Base-by-base conservation (phyloP, 2,888 invertebrate species). In the Macrophya annulata region DNA sequence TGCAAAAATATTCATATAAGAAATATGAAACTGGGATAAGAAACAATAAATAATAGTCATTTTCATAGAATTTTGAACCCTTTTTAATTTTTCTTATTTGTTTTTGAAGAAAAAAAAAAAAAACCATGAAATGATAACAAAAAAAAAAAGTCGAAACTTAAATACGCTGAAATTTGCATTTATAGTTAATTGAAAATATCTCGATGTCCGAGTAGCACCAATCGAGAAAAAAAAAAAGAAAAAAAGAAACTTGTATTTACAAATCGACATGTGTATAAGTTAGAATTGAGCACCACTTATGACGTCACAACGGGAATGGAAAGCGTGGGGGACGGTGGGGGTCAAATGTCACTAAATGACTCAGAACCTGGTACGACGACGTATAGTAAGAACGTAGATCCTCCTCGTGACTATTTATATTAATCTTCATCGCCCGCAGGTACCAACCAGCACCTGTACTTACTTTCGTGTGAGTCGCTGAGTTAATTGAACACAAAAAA, bases 331-430 rank as follows among this genome's bases (percentile, higher is more conserved):
- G 85, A 88, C 89, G 89, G 90, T 88, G 91, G 91, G 91, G 90
- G 89, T 91, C 90, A 91, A 91, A 91, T 91, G 91, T 91, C 91
- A 91, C 89, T 86, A 89, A 85, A 87, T 91, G 91, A 91, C 89
- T 91, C 91, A 91, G 89, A 89, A 83, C 43, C 62, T 8, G 59
- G 62, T 59, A 62, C 59, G 40, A 25, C 12, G 71, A 10, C 31
- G 71, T 45, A 12, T 45, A 12, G 85, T 87, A 85, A 85, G 86
- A 86, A 72, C 21, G 25, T 4, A 74, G 37, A 76, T 59, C 72
- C 62, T 43, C 15, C 25, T 74, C 72, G 45, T 76, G 59, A 74
- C 45, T 59, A 21, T 74, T 59, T 81, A 59, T 79, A 40, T 45
- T 25, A 43, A 45, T 72, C 43, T 77, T 31, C 76, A 77, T 77